phyloP scores from a whole-genome alignment of 1,140 invertebrate species.

The Caenorhabditis tropicalis region DNA sequence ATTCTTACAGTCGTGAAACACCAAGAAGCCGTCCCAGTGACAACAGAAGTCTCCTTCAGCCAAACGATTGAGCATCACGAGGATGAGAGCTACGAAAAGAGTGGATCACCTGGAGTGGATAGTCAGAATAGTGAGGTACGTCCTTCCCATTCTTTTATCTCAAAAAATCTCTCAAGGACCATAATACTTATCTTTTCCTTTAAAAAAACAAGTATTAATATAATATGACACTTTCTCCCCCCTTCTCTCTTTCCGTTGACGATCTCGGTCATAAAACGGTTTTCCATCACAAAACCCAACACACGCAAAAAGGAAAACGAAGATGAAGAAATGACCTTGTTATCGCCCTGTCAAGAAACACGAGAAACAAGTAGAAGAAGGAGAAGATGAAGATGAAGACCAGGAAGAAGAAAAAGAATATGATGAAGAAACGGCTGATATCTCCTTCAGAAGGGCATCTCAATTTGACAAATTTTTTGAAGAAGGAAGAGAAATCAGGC shows the following conservation, averaged over 20 bases:
- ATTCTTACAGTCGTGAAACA: background rate
- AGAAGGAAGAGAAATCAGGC: no score
- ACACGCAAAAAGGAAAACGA: no score
- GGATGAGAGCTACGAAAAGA: conserved; percentile 12
- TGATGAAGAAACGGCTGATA: background rate
- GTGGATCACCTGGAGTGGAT: conserved; percentile 18
- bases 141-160: background rate
- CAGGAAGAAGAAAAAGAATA: conserved; percentile 13
- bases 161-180: background rate
- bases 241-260: background rate
- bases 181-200: background rate
- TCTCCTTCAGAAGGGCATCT: no score
- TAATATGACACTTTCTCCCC: background rate
- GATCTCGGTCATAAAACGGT: background rate
- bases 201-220: background rate
- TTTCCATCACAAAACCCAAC: background rate
- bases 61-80: background rate
- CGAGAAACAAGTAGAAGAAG: no score
- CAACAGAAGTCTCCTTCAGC: background rate
- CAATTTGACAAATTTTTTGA: no score
- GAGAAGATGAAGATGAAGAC: no score
- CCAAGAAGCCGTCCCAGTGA: background rate
- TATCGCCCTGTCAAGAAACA: background rate
- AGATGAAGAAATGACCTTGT: background rate
- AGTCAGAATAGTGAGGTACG: conserved; percentile 36